Evolutionary conservation across 2,888 invertebrate species (phyloP).

Genomic region (Leucophenga maculata): DNA sequence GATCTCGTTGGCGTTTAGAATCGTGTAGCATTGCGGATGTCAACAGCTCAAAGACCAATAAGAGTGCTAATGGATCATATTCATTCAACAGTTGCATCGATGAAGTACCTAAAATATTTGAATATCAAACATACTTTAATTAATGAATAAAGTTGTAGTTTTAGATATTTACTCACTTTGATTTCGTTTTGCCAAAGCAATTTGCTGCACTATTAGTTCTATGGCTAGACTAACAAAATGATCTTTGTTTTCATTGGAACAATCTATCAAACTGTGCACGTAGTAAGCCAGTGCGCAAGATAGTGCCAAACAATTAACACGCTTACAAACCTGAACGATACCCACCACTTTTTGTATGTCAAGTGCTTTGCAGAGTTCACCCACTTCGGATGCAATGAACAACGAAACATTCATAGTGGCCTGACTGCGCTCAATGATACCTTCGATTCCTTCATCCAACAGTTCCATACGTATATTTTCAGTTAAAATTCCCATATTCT

Average conservation of each 20-base stretch:
- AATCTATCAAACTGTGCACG: slow-evolving; percentile 58
- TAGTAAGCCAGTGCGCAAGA: slow-evolving; percentile 66
- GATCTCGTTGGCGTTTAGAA: slow-evolving; percentile 52
- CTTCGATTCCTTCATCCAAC: slow-evolving; percentile 59
- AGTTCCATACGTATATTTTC: slow-evolving; percentile 47
- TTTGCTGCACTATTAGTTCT: slow-evolving; percentile 67
- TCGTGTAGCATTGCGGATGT: slow-evolving; percentile 54
- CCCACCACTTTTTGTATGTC: slow-evolving; percentile 59
- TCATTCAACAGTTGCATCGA: slow-evolving; percentile 49
- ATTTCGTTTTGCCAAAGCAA: slow-evolving; percentile 49
- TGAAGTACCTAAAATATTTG: slow-evolving; percentile 38
- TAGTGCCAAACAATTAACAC: slow-evolving; percentile 61
- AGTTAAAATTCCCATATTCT: slow-evolving; percentile 48
- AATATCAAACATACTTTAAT: neutral
- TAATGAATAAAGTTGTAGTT: neutral
- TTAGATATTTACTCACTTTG: slow-evolving; percentile 9
- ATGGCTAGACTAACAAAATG: slow-evolving; percentile 64
- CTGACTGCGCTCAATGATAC: slow-evolving; percentile 56
- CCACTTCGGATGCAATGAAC: slow-evolving; percentile 58
- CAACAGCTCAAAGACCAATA: slow-evolving; percentile 64
- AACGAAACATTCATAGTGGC: slow-evolving; percentile 54
- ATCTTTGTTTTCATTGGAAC: slow-evolving; percentile 53
- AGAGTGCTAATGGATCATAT: slow-evolving; percentile 64
- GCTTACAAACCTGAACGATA: slow-evolving; percentile 57
- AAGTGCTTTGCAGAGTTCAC: slow-evolving; percentile 59